Evolutionary conservation across 2,113 vertebrate species (phyloP), one percentile per base, ranked within the genome.

Genomic region (Ciconia boyciana): DNA sequence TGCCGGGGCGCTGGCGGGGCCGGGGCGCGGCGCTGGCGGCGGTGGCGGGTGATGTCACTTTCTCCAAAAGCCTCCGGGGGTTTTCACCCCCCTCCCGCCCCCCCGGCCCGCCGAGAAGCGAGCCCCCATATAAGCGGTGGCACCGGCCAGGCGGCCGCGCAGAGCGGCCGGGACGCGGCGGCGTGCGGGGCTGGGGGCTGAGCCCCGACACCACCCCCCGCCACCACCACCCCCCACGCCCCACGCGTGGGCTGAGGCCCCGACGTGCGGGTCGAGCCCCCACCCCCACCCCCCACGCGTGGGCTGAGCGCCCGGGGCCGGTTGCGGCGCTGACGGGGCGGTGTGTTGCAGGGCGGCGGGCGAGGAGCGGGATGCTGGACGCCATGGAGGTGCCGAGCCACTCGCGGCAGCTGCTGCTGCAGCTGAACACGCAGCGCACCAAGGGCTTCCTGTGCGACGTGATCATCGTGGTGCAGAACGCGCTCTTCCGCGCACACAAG

Each of bases 361-460:
- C 98, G 98, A 98, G 99, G 98, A 99, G 99, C 99, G 99, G 98
- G 97, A 99, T 99, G 99, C 98, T 99, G 99, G 99, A 99, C 97
- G 98, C 99, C 98, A 99, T 99, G 99, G 99, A 99, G 98, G 98
- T 99, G 98, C 99, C 99, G 97, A 99, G 99, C 98, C 99, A 99
- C 98, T 99, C 99, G 96, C 99, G 99, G 98, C 99, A 99, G 98
- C 99, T 99, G 97, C 99, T 99, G 94, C 98, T 99, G 97, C 99
- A 99, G 98, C 99, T 99, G 97, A 99, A 99, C 98, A 99, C 98
- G 97, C 99, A 99, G 97, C 99, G 99, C 96, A 99, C 99, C 98
- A 99, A 99, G 97, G 99, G 99, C 96, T 99, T 99, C 98, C 98
- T 99, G 94, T 99, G 99, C 97, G 99, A 99, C 98, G 99, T 99